phyloP scores from a whole-genome alignment of 2,888 invertebrate genomes.

The Coleophora deauratella region DNA sequence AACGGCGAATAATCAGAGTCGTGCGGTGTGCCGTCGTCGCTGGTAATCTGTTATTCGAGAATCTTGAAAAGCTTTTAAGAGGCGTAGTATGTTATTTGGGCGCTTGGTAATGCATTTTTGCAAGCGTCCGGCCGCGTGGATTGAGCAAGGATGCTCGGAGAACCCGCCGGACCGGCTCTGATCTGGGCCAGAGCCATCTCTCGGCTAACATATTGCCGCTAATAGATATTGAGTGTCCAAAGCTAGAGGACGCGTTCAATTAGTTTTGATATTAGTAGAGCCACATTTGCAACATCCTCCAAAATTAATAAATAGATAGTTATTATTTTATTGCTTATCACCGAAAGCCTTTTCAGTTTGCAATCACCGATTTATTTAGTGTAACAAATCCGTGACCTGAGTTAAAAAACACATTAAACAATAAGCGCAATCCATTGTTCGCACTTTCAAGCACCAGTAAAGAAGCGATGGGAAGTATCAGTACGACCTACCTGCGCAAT shows the following conservation, averaged over 20 bases:
- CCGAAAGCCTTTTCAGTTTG: no score
- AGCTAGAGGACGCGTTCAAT: slow-evolving; percentile 30
- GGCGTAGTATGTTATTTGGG: slow-evolving; percentile 56
- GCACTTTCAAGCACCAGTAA: neutral
- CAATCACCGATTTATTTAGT: no score
- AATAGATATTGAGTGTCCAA: slow-evolving; percentile 60
- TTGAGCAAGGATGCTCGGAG: slow-evolving; percentile 64
- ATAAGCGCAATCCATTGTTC: slow-evolving; percentile 17
- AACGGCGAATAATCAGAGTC: slow-evolving; percentile 40
- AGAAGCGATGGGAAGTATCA: slow-evolving; percentile 19
- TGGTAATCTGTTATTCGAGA: slow-evolving; percentile 48
- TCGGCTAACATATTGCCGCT: slow-evolving; percentile 60
- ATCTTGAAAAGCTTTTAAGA: slow-evolving; percentile 61
- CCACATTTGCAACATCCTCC: no score
- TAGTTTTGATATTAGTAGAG: no score
- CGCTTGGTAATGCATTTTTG: slow-evolving; percentile 66
- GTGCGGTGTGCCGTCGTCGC: slow-evolving; percentile 31
- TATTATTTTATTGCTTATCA: no score
- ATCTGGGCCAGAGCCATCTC: slow-evolving; percentile 71
- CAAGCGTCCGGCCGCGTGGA: slow-evolving; percentile 38
- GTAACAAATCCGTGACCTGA: no score
- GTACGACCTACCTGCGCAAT: slow-evolving; percentile 43
- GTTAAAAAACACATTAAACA: slow-evolving; percentile 13
- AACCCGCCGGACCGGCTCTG: slow-evolving; percentile 67
- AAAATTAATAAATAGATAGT: no score